Evolutionary conservation across 1,140 invertebrate genomes (phyloP).

Genomic region (Diabrotica undecimpunctata): DNA sequence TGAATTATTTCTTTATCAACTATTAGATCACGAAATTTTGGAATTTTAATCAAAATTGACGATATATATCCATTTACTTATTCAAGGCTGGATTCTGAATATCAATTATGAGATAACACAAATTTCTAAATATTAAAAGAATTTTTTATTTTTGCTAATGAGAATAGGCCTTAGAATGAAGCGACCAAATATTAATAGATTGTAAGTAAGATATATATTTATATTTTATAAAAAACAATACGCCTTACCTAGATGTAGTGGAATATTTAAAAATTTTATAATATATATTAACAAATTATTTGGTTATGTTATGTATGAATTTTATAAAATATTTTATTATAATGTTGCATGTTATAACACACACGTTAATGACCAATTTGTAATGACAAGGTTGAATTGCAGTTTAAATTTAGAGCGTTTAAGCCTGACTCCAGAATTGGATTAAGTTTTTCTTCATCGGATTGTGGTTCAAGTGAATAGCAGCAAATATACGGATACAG

Average conservation of each 20-base stretch:
- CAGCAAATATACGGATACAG: too few relatives aligned
- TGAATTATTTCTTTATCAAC: too few relatives aligned
- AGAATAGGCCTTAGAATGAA: conserved; percentile 23
- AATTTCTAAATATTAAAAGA: conserved; percentile 3
- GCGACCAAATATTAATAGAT: conserved; percentile 34
- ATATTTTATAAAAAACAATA: conserved; percentile 25
- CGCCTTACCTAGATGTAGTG: conserved; percentile 31
- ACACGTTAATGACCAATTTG: conserved; percentile 23
- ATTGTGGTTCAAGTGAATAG: too few relatives aligned
- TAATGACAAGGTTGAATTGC: conserved; percentile 19
- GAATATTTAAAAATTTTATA: conserved; percentile 24
- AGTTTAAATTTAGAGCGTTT: conserved; percentile 11
- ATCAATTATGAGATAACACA: conserved; percentile 1
- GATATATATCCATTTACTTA: neutral
- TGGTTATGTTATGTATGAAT: conserved; percentile 25
- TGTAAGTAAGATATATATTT: conserved; percentile 17
- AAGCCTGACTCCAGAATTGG: neutral
- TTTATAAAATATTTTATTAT: conserved; percentile 30
- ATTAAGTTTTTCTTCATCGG: too few relatives aligned
- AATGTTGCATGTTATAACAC: conserved; percentile 12
- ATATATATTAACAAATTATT: conserved; percentile 14
- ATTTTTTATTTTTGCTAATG: conserved; percentile 14
- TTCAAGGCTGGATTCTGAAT: conserved; percentile 4
- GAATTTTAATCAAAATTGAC: too few relatives aligned
- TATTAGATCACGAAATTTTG: too few relatives aligned